Percentiles rank a stretch among this genome's conserved stretches.
Conservation (phyloP, 2,113 vertebrate genomes). For the Pelodiscus sinensis region DNA sequence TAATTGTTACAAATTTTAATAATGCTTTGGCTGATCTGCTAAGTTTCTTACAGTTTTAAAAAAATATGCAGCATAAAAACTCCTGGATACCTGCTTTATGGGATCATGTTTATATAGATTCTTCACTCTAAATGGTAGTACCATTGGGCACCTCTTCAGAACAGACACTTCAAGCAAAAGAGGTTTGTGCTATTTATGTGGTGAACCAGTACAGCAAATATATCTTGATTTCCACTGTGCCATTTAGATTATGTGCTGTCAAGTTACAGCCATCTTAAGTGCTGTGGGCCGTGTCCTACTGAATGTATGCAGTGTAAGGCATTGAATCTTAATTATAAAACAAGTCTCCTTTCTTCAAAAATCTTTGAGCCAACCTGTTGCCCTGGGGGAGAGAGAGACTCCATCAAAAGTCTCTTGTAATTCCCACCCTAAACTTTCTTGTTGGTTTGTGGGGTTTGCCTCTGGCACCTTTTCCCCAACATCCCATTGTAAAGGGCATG, state of each 20-base stretch:
- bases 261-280: background rate
- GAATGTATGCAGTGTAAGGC: background rate
- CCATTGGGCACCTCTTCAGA: background rate
- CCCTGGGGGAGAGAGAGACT: background rate
- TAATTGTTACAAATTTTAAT: background rate
- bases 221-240: background rate
- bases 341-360: background rate
- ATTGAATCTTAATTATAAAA: conserved; percentile 12
- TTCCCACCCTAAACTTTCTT: background rate
- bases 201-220: background rate
- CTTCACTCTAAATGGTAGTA: background rate
- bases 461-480: background rate
- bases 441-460: background rate
- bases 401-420: background rate
- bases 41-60: background rate
- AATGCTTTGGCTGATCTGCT: background rate
- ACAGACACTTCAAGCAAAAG: background rate
- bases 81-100: background rate
- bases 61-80: conserved; percentile 2
- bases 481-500: background rate
- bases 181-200: background rate
- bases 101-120: background rate
- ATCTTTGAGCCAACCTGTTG: background rate
- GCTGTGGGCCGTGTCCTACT: background rate
- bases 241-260: background rate